phyloP scores from a whole-genome alignment of 2,888 invertebrate species.

The Yponomeuta plumbellus region DNA sequence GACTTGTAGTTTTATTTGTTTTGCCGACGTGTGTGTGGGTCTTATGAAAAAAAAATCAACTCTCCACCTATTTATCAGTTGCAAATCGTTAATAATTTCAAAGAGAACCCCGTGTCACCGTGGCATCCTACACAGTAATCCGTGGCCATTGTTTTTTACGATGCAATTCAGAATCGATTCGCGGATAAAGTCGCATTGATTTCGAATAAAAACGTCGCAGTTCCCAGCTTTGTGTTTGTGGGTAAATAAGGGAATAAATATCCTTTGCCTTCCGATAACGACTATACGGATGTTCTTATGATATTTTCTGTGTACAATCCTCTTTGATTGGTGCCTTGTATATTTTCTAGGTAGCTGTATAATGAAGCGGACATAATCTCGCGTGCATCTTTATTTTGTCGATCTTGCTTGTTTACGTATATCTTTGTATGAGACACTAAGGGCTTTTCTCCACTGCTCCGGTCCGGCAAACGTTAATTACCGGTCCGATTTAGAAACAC shows the following conservation, averaged over 20 bases:
- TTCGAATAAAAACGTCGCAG: constrained; percentile 11
- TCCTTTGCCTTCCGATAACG: background rate
- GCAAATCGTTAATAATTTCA: no score
- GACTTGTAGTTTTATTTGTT: no score
- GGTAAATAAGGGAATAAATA: constrained; percentile 8
- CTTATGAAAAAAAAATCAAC: no score
- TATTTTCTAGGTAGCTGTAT: no score
- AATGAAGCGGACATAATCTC: background rate
- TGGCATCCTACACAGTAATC: background rate
- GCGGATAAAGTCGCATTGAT: constrained; percentile 7
- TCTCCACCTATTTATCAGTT: no score
- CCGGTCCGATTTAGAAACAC: no score
- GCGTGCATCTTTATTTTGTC: background rate
- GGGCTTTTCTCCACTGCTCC: no score
- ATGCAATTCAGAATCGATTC: constrained; percentile 5
- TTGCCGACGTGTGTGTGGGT: no score
- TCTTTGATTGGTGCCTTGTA: background rate
- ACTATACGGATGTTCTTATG: background rate
- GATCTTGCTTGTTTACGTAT: background rate
- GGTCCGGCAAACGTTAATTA: no score
- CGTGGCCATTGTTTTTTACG: constrained; percentile 9
- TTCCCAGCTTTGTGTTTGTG: background rate
- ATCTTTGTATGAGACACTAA: no score
- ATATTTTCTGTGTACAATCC: background rate
- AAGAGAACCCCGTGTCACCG: background rate